Percentiles rank a stretch among this genome's conserved stretches.
phyloP scores from a whole-genome alignment of 1,140 invertebrate genomes.

The Watersipora subatra region DNA sequence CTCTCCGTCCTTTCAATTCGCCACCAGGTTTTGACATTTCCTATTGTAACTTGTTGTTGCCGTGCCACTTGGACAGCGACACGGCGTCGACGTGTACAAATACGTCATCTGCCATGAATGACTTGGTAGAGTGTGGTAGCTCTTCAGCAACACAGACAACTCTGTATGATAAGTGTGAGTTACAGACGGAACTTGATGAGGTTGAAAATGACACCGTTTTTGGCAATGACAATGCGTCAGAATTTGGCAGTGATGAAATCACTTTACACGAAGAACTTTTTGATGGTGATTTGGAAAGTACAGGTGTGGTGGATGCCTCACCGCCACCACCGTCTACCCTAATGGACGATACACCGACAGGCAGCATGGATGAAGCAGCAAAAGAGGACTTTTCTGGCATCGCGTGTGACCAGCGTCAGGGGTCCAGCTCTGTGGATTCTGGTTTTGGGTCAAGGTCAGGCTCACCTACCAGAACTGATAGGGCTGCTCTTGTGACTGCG shows the following conservation, averaged over 20 bases:
- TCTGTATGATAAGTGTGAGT: too few relatives aligned
- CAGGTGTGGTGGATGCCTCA: neutral
- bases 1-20: neutral
- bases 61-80: too few relatives aligned
- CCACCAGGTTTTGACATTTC: neutral
- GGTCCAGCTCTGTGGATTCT: neutral
- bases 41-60: neutral
- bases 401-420: neutral
- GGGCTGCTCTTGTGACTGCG: too few relatives aligned
- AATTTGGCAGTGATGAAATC: neutral
- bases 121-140: neutral
- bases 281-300: neutral
- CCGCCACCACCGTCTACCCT: neutral
- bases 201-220: too few relatives aligned
- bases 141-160: too few relatives aligned
- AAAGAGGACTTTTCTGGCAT: neutral
- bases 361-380: neutral
- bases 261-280: neutral
- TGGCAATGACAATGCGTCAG: neutral
- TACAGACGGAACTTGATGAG: too few relatives aligned
- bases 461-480: neutral
- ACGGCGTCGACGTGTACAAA: too few relatives aligned
- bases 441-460: neutral
- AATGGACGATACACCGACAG: too few relatives aligned
- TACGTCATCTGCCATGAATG: neutral